Base-by-base conservation (phyloP, 92 coral and sea anemone genomes). In the Palythoa grandiflora region DNA sequence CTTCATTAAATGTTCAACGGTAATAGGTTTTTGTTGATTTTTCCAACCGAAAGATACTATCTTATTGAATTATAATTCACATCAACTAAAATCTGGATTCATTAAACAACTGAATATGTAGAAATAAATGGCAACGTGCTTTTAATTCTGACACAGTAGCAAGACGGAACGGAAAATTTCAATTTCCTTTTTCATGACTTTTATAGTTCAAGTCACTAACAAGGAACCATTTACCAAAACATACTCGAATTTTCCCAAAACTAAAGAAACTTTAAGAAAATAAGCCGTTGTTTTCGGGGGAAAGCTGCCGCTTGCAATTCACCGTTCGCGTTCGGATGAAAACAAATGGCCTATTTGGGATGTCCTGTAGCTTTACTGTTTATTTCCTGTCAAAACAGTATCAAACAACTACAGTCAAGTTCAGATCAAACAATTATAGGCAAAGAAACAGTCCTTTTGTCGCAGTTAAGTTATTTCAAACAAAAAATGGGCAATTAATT, bases 381-480 rank as follows among this genome's bases (percentile, higher is more conserved):
- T 81, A 81, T 81, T 81, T 81, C 86, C 86, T 81, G 86, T 81
- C 86, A 81, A 40, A 81, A 81, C 86, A 81, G 74, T 81, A 81
- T 81, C 86, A 21, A 81, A 81, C 86, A 81, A 66, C 86, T 35
- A 50, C 86, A 81, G 86, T 81, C 86, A 81, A 81, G 86, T 66
- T 81, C 86, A 19, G 39, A 68, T 66, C 86, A 81, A 81, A 81
- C 86, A 81, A 81, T 81, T 81, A 65, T 81, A 65, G 37, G 75
- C 86, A 68, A 81, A 81, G 86, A 81, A 81, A 65, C 61, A 81
- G 74, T 81, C 19, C 75, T 38, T 68, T 65, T 81, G 86, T 81
- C 73, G 86, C 75, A 81, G 86, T 81, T 81, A 66, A 81, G 86
- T 81, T 81, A 66, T 55, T 65, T 68, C 86, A 81, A 81, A 81